A percentile compares a stretch with the other conserved stretches of the same genome.
phyloP scores from a whole-genome alignment of 2,113 vertebrate genomes.

The Harpagus bidentatus region DNA sequence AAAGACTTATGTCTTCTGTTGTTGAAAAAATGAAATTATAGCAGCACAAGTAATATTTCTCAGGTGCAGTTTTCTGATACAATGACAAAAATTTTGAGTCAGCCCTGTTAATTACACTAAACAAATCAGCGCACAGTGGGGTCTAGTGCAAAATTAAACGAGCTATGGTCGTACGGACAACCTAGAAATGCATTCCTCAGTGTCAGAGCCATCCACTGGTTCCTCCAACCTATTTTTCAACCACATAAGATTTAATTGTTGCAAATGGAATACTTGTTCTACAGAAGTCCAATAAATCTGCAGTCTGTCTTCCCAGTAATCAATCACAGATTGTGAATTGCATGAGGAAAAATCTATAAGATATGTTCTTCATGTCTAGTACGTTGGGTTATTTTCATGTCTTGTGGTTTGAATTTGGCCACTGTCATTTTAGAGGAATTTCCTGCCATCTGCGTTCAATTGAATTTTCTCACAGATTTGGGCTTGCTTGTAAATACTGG shows the following conservation, averaged over 20 bases:
- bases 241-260: slow-evolving; percentile 83
- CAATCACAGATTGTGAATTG: slow-evolving; percentile 79
- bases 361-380: slow-evolving; percentile 80
- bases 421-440: slow-evolving; percentile 97
- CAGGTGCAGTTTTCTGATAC: background rate
- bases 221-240: slow-evolving; percentile 74
- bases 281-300: slow-evolving; percentile 88
- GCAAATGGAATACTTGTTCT: slow-evolving; percentile 90
- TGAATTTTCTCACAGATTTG: slow-evolving; percentile 94
- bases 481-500: slow-evolving; percentile 94
- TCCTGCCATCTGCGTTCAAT: slow-evolving; percentile 98
- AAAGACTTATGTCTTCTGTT: background rate
- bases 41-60: background rate
- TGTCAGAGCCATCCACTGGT: slow-evolving; percentile 62
- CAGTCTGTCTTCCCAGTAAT: slow-evolving; percentile 83
- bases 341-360: slow-evolving; percentile 82
- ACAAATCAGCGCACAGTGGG: background rate
- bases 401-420: slow-evolving; percentile 92
- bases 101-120: background rate
- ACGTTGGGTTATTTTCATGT: slow-evolving; percentile 87
- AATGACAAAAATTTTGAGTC: background rate
- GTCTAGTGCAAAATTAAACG: background rate
- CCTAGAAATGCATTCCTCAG: slow-evolving; percentile 56
- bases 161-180: background rate
- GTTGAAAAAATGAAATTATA: background rate